Percentiles rank a stretch among this genome's conserved stretches.
Conservation (phyloP, 2,888 invertebrate genomes). For the Chloromyia formosa region DNA sequence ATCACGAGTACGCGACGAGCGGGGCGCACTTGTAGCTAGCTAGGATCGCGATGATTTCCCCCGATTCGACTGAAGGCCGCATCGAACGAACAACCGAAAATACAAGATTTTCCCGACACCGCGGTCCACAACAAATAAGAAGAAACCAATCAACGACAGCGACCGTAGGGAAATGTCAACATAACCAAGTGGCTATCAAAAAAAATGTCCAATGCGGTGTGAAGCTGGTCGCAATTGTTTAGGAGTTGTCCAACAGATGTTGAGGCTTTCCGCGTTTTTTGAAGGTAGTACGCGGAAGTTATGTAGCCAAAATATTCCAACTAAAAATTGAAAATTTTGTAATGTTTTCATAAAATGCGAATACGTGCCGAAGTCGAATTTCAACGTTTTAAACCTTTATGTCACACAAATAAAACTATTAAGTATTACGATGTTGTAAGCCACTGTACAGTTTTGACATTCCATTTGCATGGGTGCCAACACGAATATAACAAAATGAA, state of each 20-base stretch:
- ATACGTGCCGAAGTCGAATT: too few relatives aligned
- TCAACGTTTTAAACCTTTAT: too few relatives aligned
- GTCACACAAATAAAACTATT: too few relatives aligned
- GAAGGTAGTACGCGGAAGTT: too few relatives aligned
- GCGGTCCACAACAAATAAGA: neutral
- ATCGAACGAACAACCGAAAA: neutral
- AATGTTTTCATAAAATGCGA: too few relatives aligned
- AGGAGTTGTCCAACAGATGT: neutral
- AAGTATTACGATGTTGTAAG: neutral
- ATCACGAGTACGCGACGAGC: neutral
- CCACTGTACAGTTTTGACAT: neutral
- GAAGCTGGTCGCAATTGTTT: constrained; percentile 15
- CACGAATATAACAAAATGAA: neutral
- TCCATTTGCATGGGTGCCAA: neutral
- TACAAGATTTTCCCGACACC: neutral
- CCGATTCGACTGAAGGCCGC: neutral
- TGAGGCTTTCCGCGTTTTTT: too few relatives aligned
- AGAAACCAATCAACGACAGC: constrained; percentile 5
- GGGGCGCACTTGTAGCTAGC: neutral
- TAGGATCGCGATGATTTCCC: constrained; percentile 5
- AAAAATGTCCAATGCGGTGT: neutral
- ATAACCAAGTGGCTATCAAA: constrained; percentile 36
- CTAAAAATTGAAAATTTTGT: too few relatives aligned
- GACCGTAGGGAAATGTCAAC: constrained; percentile 11
- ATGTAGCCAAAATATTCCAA: too few relatives aligned